These are phyloP conservation scores for Popillia japonica DNA, from an alignment of 1,140 invertebrate genomes.

Conservation along the genomic window DNA sequence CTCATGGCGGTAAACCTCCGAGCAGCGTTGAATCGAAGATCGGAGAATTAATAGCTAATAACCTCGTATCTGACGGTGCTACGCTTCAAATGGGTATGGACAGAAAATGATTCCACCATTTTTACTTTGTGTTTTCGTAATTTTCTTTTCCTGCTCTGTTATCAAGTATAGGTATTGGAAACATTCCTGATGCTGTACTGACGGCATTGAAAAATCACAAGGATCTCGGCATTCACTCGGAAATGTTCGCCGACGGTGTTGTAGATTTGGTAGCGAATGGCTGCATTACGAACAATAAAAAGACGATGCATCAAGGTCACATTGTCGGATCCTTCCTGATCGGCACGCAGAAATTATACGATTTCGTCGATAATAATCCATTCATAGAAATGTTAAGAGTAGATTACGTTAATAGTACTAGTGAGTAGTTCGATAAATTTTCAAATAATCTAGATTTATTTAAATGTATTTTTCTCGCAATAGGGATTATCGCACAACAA, in stretches of 20 bases:
- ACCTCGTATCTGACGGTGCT: conserved; percentile 89
- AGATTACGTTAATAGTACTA: conserved; percentile 59
- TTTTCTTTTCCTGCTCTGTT: background rate
- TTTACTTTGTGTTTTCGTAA: too few relatives aligned
- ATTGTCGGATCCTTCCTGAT: conserved; percentile 90
- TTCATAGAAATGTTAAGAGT: conserved; percentile 74
- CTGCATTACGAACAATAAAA: conserved; percentile 86
- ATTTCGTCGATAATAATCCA: conserved; percentile 94
- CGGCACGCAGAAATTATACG: conserved; percentile 85
- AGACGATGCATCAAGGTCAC: conserved; percentile 81
- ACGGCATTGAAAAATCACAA: conserved; percentile 82
- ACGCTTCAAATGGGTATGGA: conserved; percentile 89
- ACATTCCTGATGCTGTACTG: conserved; percentile 90
- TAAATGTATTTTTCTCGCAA: conserved; percentile 69
- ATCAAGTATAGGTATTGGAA: conserved; percentile 77
- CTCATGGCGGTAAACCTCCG: conserved; percentile 71
- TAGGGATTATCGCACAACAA: conserved; percentile 80
- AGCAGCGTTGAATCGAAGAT: conserved; percentile 81
- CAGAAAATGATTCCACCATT: background rate
- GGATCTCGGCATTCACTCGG: conserved; percentile 92
- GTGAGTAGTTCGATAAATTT: conserved; percentile 51
- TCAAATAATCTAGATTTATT: too few relatives aligned
- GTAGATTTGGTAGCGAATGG: conserved; percentile 85
- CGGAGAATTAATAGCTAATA: conserved; percentile 87
- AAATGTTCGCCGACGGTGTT: conserved; percentile 93